Base-by-base conservation (phyloP, 1,140 invertebrate species). In the Zaprionus kolodkinae region DNA sequence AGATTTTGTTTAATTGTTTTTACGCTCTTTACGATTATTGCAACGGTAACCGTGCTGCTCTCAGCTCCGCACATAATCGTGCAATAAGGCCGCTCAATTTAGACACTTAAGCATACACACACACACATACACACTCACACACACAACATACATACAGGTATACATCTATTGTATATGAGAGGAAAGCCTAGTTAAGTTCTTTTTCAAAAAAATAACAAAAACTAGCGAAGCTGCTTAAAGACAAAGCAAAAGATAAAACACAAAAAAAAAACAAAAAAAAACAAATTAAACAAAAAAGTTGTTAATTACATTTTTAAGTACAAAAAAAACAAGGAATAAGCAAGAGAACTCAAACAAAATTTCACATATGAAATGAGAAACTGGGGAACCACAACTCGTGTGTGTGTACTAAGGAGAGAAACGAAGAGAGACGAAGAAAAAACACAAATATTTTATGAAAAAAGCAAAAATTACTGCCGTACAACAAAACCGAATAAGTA, bases 1-100 rank as follows among this genome's bases (percentile, higher is more conserved):
- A 96, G 98, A 94, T 96, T 99, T 93, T 99, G 99, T 94, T 95
- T 99, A 93, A 97, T 98, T 93, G 96, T 99, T 92, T 99, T 99
- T 95, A 97, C 98, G 66, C 93, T 98, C 83, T 99, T 99, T 94
- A 99, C 99, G 75, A 95, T 99, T 92, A 96, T 99, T 90, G 98
- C 98, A 74, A 99, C 99, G 67, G 95, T 98, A 85, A 97, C 97
- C 69, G 98, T 99, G 91, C 94, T 99, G 78, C 95, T 97, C 73
- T 97, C 97, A 70, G 98, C 98, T 82, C 98, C 98, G 73, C 98
- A 99, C 94, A 98, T 99, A 93, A 98, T 98, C 93, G 98, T 98
- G 93, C 96, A 97, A 94, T 97, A 96, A 95, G 93, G 76, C 66
- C 78, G 70, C 75, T 85, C 69, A 72, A 82, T 77, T 80, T 88